phyloP scores from a whole-genome alignment of 1,140 invertebrate genomes.

The Caerostris darwini region DNA sequence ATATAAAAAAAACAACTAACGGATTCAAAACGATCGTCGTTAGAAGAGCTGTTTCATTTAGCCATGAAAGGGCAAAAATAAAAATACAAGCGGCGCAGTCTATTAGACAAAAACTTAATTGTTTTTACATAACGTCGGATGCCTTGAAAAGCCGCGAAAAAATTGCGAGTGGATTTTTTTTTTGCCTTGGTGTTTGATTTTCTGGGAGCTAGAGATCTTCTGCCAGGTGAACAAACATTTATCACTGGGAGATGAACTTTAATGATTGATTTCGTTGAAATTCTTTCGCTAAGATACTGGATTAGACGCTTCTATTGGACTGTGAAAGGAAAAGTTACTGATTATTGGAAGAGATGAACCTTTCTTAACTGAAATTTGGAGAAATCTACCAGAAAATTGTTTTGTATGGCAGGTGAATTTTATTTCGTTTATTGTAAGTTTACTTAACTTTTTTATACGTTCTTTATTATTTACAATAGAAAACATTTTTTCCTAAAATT shows the following conservation, averaged over 20 bases:
- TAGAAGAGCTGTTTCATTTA: conserved; percentile 47
- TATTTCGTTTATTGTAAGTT: too few species aligned
- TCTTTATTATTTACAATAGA: too few species aligned
- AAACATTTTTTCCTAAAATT: too few species aligned
- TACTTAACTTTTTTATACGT: too few species aligned
- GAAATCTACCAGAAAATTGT: too few species aligned
- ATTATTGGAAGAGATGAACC: background rate
- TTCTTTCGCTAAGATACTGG: background rate
- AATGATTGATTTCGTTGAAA: conserved; percentile 4
- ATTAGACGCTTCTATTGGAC: background rate
- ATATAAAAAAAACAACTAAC: conserved; percentile 16
- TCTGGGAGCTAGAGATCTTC: background rate
- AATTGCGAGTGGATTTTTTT: background rate
- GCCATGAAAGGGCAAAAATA: background rate
- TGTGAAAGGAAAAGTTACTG: background rate
- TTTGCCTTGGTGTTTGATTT: background rate
- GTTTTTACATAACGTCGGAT: background rate
- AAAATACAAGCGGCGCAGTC: background rate
- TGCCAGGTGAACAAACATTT: conserved; percentile 32
- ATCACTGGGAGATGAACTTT: background rate
- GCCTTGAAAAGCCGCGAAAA: background rate
- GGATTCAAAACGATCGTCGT: conserved; percentile 19
- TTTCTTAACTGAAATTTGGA: too few species aligned
- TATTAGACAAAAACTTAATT: conserved; percentile 57
- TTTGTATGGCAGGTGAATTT: too few species aligned